Percentiles rank a stretch among this genome's conserved stretches.
phyloP scores from a whole-genome alignment of 1,140 invertebrate species.

The Bombus breviceps region DNA sequence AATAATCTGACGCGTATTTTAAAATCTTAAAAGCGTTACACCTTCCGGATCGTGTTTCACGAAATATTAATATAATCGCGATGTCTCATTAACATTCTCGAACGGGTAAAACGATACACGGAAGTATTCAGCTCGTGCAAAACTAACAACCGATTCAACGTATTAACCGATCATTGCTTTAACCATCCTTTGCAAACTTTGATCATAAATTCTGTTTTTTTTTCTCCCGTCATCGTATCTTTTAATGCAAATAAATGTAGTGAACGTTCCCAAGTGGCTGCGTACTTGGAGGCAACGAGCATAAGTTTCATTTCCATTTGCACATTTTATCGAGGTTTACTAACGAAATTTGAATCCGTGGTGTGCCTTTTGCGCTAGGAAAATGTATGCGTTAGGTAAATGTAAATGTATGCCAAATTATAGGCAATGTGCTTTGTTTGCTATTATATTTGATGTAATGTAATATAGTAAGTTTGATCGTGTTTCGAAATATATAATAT shows the following conservation, averaged over 20 bases:
- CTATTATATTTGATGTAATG: not conserved
- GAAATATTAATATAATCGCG: slow-evolving; percentile 29
- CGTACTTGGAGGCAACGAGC: not conserved
- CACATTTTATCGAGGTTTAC: no score
- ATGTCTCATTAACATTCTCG: slow-evolving; percentile 21
- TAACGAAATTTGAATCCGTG: not conserved
- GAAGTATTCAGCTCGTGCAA: not conserved
- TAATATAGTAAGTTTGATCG: not conserved
- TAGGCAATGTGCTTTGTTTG: not conserved
- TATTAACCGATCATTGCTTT: slow-evolving; percentile 7
- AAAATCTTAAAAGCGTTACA: not conserved
- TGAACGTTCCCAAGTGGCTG: not conserved
- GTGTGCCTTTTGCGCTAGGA: slow-evolving; percentile 19
- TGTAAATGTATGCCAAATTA: slow-evolving; percentile 16
- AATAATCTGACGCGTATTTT: slow-evolving; percentile 17
- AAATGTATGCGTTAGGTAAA: not conserved
- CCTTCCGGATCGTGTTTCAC: not conserved
- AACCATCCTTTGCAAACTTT: not conserved
- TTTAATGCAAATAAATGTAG: not conserved
- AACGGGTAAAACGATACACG: slow-evolving; percentile 11
- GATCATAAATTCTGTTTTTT: not conserved
- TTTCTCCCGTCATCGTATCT: not conserved
- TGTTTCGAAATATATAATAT: not conserved
- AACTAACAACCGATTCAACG: slow-evolving; percentile 12
- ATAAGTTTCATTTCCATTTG: not conserved